A percentile compares a stretch with the other conserved stretches of the same genome.
Evolutionary conservation across 2,113 vertebrate species (phyloP).

Genomic region (Petroica traversi): DNA sequence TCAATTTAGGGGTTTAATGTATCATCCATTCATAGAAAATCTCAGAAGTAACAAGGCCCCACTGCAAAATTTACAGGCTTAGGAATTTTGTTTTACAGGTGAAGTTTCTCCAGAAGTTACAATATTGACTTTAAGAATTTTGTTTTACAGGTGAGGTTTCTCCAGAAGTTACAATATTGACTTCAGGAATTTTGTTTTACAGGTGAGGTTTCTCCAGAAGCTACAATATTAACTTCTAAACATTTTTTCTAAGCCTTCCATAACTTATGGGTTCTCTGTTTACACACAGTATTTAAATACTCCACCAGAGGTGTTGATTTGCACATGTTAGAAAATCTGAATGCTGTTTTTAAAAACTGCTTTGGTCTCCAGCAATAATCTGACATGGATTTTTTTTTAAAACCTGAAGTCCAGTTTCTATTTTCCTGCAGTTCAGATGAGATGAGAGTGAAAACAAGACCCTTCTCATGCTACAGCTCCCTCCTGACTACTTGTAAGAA

Average conservation of each 20-base stretch:
- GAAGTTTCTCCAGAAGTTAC: not conserved
- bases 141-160: not conserved
- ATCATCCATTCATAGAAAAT: not conserved
- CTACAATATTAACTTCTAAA: not conserved
- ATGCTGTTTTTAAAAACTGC: not conserved
- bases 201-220: not conserved
- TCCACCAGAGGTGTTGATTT: not conserved
- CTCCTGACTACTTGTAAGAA: not conserved
- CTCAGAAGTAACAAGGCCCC: not conserved
- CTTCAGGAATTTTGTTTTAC: not conserved
- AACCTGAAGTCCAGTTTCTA: not conserved
- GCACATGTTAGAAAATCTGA: not conserved
- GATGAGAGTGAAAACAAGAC: not conserved
- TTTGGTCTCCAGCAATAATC: not conserved
- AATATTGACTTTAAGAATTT: not conserved
- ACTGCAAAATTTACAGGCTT: not conserved
- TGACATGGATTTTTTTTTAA: not conserved
- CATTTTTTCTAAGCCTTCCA: not conserved
- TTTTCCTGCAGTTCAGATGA: not conserved
- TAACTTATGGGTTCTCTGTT: not conserved
- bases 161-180: not conserved
- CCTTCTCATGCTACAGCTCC: not conserved
- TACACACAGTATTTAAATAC: not conserved
- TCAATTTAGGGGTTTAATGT: not conserved
- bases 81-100: not conserved